Evolutionary conservation across 2,888 invertebrate species (phyloP), one percentile per base, ranked within the genome.

Genomic region (Pherbina coryleti): DNA sequence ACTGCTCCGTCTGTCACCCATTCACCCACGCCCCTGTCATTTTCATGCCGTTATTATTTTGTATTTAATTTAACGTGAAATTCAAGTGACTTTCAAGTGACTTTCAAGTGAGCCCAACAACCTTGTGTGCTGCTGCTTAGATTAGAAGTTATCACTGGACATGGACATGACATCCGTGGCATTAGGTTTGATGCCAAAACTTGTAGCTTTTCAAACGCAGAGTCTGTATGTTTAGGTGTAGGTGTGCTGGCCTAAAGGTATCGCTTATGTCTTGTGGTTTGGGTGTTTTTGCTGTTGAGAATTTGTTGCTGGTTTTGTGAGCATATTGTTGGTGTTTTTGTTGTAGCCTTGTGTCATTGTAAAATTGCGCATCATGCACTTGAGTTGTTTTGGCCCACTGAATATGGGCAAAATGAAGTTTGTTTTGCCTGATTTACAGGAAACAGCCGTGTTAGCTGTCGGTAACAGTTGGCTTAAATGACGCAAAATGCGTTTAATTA

Each of bases 401-500:
- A 69, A 25, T 25, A 31, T 31, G 31, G 55, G 57, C 57, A 28
- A 31, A 31, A 64, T 25, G 14, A 69, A 44, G 74, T 70, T 75
- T 57, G 69, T 37, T 69, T 69, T 49, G 78, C 53, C 64, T 72
- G 67, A 78, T 70, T 71, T 75, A 76, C 75, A 71, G 75, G 72
- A 78, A 69, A 72, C 71, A 44, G 57, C 75, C 75, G 78, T 78
- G 78, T 78, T 57, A 78, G 75, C 78, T 78, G 78, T 78, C 78
- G 78, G 78, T 76, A 78, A 72, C 78, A 78, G 75, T 75, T 78
- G 78, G 75, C 62, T 78, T 71, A 78, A 76, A 75, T 67, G 71
- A 75, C 55, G 78, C 75, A 78, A 71, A 72, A 71, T 75, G 75
- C 78, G 75, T 67, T 62, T 75, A 72, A 76, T 67, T 78, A 72